These are phyloP conservation scores for Aphodius sticticus DNA, from an alignment of 2,888 invertebrate genomes.

Conservation along the genomic window DNA sequence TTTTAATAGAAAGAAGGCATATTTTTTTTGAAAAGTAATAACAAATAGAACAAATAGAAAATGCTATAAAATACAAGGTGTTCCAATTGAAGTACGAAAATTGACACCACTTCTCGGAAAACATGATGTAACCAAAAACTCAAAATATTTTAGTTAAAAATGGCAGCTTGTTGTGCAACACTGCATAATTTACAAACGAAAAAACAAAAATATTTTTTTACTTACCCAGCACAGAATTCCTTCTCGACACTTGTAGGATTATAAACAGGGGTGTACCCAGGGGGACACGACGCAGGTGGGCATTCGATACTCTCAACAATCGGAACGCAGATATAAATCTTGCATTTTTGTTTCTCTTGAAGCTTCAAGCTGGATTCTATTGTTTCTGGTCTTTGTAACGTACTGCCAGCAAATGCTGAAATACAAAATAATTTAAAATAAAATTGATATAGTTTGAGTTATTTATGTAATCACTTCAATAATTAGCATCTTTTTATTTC, in stretches of 20 bases:
- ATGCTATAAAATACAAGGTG: no score
- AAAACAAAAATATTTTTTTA: neutral
- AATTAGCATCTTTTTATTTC: no score
- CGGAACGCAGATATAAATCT: conserved; percentile 36
- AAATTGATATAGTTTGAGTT: neutral
- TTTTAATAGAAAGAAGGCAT: no score
- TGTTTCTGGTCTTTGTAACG: neutral
- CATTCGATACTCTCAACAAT: conserved; percentile 40
- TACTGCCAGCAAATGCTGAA: conserved; percentile 19
- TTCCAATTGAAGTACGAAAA: no score
- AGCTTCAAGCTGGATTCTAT: neutral
- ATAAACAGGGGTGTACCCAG: conserved; percentile 60
- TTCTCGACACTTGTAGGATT: conserved; percentile 39
- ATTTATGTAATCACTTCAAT: no score
- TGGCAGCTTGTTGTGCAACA: no score
- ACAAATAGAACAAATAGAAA: no score
- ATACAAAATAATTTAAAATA: neutral
- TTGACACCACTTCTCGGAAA: no score
- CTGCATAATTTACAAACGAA: neutral
- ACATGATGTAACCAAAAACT: no score
- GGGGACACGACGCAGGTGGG: conserved; percentile 65
- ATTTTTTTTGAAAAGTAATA: no score
- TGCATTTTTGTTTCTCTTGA: conserved; percentile 37
- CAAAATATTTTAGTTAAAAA: no score
- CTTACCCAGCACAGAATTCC: conserved; percentile 49